Base-by-base conservation (phyloP, 92 coral and sea anemone genomes). In the Paramuricea clavata region DNA sequence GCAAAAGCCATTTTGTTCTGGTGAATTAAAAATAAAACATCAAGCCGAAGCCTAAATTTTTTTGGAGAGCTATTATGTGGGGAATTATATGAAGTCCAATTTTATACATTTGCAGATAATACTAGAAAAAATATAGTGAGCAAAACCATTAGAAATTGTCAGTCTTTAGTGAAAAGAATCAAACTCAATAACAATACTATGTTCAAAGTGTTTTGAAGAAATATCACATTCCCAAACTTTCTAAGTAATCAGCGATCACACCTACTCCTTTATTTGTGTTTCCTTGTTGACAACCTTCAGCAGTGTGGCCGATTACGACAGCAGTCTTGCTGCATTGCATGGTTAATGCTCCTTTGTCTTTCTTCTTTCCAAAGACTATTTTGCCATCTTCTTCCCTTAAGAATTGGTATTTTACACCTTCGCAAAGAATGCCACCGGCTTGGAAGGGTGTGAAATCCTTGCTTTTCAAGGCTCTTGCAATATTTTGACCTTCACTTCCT, bases 261-360 rank as follows among this genome's bases (percentile, higher is more conserved):
- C 64, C 92, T 2, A 93, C 97, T 1, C 87, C 97, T 59, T 91
- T 92, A 61, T 93, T 93, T 0, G 60, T 33, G 35, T 86, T 75
- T 2, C 94, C 92, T 41, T 93, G 97, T 74, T 91, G 92, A 0
- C 92, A n/a, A 2, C 97, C 97, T n/a, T 93, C 97, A 2, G 68
- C 15, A 6, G 79, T 69, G 41, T 93, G 97, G 15, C 39, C 97
- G 12, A 93, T 74, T 32, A 93, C 97, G 54, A 93, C 83, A 28
- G 94, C 97, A 28, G 97, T 89, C 70, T 93, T 93, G 76, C 89
- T 86, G 9, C 83, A 16, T 85, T 93, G 94, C 54, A 93, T 7
- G 3, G 93, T 74, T 22, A 93, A 62, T 0, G 93, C 90, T 33
- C 97, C 97, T 3, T 69, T 28, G 0, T 76, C 93, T 77, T 85